phyloP scores from a whole-genome alignment of 1,140 invertebrate species.

The Pomacea maculata region DNA sequence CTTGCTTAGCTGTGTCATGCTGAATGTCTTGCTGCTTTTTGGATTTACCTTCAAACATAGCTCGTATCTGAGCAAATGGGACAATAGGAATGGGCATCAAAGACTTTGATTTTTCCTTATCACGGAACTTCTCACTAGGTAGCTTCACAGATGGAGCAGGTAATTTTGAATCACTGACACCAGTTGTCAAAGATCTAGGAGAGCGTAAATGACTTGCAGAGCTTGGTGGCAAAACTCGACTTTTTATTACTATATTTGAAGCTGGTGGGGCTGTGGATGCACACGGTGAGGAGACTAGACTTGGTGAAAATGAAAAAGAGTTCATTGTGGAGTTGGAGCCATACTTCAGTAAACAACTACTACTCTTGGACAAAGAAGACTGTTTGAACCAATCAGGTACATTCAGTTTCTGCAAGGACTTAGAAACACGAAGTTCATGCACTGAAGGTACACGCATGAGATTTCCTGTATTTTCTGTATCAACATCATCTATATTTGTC shows the following conservation, averaged over 20 bases:
- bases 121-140: constrained; percentile 55
- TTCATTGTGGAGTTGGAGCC: constrained; percentile 51
- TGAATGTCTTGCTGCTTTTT: constrained; percentile 10
- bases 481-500: constrained; percentile 56
- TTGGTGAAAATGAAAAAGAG: constrained; percentile 45
- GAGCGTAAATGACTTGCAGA: constrained; percentile 39
- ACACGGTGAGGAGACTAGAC: constrained; percentile 52
- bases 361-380: constrained; percentile 66
- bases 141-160: constrained; percentile 36
- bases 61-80: constrained; percentile 55
- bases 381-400: constrained; percentile 96
- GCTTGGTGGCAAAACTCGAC: constrained; percentile 48
- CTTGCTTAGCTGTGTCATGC: background rate
- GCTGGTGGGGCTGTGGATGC: constrained; percentile 44
- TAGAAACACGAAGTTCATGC: constrained; percentile 90
- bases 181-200: constrained; percentile 19
- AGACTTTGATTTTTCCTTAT: constrained; percentile 51
- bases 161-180: constrained; percentile 28
- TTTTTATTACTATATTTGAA: constrained; percentile 54
- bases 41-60: constrained; percentile 58
- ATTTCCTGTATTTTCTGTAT: constrained; percentile 66
- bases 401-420: constrained; percentile 90
- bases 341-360: constrained; percentile 48
- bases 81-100: constrained; percentile 59
- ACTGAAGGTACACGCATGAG: constrained; percentile 76